Percentiles rank a stretch among this genome's conserved stretches.
phyloP scores from a whole-genome alignment of 2,797 vertebrate genomes.

The Decapterus maruadsi region DNA sequence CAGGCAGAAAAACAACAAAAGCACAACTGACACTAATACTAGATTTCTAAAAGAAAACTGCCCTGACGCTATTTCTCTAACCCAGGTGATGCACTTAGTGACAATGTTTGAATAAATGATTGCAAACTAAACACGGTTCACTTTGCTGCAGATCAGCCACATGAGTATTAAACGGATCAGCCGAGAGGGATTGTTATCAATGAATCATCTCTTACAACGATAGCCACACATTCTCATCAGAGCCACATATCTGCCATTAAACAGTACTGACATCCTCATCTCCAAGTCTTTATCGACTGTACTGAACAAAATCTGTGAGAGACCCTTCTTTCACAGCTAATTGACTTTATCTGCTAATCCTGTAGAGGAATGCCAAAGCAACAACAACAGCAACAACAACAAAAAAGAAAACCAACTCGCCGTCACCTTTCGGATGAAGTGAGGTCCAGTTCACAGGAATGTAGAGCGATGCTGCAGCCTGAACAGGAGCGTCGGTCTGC shows the following conservation, averaged over 20 bases:
- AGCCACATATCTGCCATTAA: conserved; percentile 24
- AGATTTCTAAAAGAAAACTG: background rate
- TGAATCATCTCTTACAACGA: background rate
- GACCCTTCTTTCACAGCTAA: background rate
- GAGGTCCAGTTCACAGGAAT: conserved; percentile 79
- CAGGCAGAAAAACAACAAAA: conserved; percentile 9
- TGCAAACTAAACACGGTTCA: background rate
- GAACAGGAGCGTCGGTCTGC: conserved; percentile 52
- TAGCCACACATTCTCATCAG: background rate
- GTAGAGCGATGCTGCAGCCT: conserved; percentile 73
- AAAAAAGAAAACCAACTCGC: conserved; percentile 31
- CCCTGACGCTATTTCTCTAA: background rate
- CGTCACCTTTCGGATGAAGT: conserved; percentile 75
- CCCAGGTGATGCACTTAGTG: background rate
- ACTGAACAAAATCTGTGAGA: conserved; percentile 4
- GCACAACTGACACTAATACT: background rate
- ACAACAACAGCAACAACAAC: background rate
- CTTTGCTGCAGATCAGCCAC: background rate
- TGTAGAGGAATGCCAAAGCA: too few relatives aligned
- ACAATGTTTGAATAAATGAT: background rate
- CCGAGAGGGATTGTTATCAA: background rate
- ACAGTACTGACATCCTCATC: conserved; percentile 16
- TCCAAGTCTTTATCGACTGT: conserved; percentile 5
- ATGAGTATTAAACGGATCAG: background rate
- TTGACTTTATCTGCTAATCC: background rate